phyloP scores from a whole-genome alignment of 2,888 invertebrate genomes.

The Flabesymbios commensalis region DNA sequence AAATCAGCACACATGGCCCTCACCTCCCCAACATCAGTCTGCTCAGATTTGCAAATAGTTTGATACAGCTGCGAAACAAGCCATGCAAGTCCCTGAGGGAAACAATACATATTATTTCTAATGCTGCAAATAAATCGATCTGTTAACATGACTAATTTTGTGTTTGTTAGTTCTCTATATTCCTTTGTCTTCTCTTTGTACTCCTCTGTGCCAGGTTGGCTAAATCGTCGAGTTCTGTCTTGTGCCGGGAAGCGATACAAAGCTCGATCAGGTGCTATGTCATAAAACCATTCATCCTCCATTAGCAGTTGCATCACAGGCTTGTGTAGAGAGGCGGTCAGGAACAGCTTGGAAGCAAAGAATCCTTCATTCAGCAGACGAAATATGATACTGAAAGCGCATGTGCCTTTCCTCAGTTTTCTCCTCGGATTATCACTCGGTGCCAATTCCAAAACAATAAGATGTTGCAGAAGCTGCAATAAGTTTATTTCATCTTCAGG shows the following conservation, averaged over 20 bases:
- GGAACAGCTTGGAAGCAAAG: constrained; percentile 87
- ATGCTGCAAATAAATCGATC: constrained; percentile 82
- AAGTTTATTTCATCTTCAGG: constrained; percentile 72
- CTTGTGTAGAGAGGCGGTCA: constrained; percentile 87
- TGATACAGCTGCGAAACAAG: constrained; percentile 83
- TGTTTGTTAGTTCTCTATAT: constrained; percentile 73
- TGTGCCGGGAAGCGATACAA: constrained; percentile 70
- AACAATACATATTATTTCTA: constrained; percentile 82
- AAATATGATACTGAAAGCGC: constrained; percentile 85
- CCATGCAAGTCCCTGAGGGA: constrained; percentile 87
- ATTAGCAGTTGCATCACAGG: constrained; percentile 88
- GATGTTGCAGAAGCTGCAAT: constrained; percentile 55
- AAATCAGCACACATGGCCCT: constrained; percentile 84
- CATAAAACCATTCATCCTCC: constrained; percentile 88
- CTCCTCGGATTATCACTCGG: constrained; percentile 70
- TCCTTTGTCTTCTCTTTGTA: constrained; percentile 75
- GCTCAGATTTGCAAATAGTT: constrained; percentile 48
- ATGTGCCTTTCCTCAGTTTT: constrained; percentile 77
- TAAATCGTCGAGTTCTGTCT: constrained; percentile 73
- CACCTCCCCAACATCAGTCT: constrained; percentile 50
- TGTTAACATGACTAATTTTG: constrained; percentile 78
- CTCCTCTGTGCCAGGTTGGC: constrained; percentile 74
- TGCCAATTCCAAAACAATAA: constrained; percentile 75
- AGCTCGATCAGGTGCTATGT: constrained; percentile 84
- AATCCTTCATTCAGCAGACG: constrained; percentile 86